Evolutionary conservation across 2,888 invertebrate genomes (phyloP).

Genomic region (Lucinisca nassula): DNA sequence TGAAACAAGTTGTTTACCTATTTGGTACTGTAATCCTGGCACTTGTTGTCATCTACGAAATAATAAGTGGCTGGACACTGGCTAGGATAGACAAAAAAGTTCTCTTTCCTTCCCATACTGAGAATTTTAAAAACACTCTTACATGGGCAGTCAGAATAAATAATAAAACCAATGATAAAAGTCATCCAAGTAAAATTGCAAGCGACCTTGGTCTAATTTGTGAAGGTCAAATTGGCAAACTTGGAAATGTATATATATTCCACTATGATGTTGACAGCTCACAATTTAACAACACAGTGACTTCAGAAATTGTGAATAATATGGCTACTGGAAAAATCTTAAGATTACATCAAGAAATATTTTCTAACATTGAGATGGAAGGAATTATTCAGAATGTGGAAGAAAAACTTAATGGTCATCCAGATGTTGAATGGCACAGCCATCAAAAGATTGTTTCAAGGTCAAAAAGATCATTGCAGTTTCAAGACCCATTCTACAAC

Average conservation of each 20-base stretch:
- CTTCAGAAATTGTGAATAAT: constrained; percentile 30
- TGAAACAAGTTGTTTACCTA: not conserved
- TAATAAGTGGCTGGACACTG: constrained; percentile 18
- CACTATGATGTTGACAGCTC: constrained; percentile 27
- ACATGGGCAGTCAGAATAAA: constrained; percentile 53
- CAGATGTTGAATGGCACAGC: constrained; percentile 79
- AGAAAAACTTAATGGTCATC: constrained; percentile 68
- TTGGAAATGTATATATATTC: constrained; percentile 67
- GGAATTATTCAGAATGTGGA: constrained; percentile 55
- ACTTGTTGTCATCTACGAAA: not conserved
- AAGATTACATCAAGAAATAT: constrained; percentile 16
- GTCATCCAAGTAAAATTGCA: constrained; percentile 57
- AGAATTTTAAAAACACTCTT: constrained; percentile 41
- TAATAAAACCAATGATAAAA: not conserved
- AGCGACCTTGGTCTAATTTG: constrained; percentile 66
- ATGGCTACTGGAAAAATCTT: not conserved
- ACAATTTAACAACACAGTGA: not conserved
- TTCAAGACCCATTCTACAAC: constrained; percentile 82
- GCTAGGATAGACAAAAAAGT: constrained; percentile 47
- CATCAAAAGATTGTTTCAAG: constrained; percentile 77
- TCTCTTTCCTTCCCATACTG: constrained; percentile 36
- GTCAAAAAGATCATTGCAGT: constrained; percentile 70
- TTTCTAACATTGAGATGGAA: constrained; percentile 6
- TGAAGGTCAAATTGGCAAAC: constrained; percentile 72
- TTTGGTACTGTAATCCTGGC: not conserved